phyloP scores from a whole-genome alignment of 2,888 invertebrate species.

The Trichogramma dendrolimi region DNA sequence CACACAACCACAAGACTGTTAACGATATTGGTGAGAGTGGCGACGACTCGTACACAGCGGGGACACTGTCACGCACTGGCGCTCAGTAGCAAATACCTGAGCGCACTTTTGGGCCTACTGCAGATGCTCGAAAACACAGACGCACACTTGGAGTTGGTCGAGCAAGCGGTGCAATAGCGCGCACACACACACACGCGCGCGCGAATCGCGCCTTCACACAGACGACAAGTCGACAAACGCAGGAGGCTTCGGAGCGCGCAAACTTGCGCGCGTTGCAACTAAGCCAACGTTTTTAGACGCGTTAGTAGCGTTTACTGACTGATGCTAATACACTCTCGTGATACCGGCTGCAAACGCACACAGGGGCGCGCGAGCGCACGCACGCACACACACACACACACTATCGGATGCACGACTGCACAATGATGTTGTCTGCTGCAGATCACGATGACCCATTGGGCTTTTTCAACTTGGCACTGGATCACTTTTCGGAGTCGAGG shows the following conservation, averaged over 20 bases:
- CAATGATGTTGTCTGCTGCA: constrained; percentile 10
- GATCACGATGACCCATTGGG: constrained; percentile 16
- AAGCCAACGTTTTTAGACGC: constrained; percentile 43
- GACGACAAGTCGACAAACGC: no score
- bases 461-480: not conserved
- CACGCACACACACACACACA: constrained; percentile 24
- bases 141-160: not conserved
- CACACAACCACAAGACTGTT: no score
- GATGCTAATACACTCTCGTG: constrained; percentile 30
- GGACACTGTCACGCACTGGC: no score
- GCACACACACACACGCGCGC: not conserved
- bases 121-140: no score
- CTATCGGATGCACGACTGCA: not conserved
- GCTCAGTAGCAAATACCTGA: no score
- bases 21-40: no score
- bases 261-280: not conserved
- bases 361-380: constrained; percentile 22
- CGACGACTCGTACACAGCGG: no score
- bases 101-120: no score
- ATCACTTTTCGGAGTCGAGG: no score
- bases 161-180: not conserved
- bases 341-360: constrained; percentile 27
- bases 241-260: no score
- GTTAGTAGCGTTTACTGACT: constrained; percentile 38
- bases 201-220: not conserved